Evolutionary conservation across 2,888 invertebrate species (phyloP).

Genomic region (Mongoloraphidia duomilia): DNA sequence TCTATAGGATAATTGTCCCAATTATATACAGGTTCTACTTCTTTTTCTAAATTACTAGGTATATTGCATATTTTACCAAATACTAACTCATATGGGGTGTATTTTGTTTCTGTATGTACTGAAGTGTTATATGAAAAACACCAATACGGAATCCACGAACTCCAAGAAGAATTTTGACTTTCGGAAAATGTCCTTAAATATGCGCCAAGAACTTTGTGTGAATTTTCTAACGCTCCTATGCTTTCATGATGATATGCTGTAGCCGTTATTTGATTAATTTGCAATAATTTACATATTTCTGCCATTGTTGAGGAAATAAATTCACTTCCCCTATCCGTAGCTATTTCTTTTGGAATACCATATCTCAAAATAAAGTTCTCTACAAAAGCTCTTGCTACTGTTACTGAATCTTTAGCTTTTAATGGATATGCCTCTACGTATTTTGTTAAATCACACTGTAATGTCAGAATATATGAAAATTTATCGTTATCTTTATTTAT

Average conservation of each 20-base stretch:
- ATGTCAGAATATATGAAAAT: slow-evolving; percentile 11
- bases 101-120: slow-evolving; percentile 14
- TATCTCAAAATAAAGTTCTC: slow-evolving; percentile 13
- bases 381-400: slow-evolving; percentile 10
- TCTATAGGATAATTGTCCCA: slow-evolving; percentile 13
- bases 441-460: slow-evolving; percentile 11
- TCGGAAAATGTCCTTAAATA: slow-evolving; percentile 10
- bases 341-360: slow-evolving; percentile 10
- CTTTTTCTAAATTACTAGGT: slow-evolving; percentile 8
- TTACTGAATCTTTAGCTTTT: neutral
- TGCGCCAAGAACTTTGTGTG: slow-evolving; percentile 12
- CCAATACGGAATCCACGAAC: slow-evolving; percentile 14
- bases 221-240: slow-evolving; percentile 12
- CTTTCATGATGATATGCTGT: slow-evolving; percentile 10
- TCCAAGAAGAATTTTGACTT: slow-evolving; percentile 9
- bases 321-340: slow-evolving; percentile 12
- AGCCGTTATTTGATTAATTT: slow-evolving; percentile 10
- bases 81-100: slow-evolving; percentile 13
- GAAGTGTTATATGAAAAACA: slow-evolving; percentile 15
- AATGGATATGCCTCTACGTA: too few species aligned
- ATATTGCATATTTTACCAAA: slow-evolving; percentile 11
- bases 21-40: slow-evolving; percentile 10
- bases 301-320: slow-evolving; percentile 9
- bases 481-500: slow-evolving; percentile 4
- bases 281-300: slow-evolving; percentile 9